Evolutionary conservation across 2,797 vertebrate genomes (phyloP).

Genomic region (Rhabdomys pumilio): DNA sequence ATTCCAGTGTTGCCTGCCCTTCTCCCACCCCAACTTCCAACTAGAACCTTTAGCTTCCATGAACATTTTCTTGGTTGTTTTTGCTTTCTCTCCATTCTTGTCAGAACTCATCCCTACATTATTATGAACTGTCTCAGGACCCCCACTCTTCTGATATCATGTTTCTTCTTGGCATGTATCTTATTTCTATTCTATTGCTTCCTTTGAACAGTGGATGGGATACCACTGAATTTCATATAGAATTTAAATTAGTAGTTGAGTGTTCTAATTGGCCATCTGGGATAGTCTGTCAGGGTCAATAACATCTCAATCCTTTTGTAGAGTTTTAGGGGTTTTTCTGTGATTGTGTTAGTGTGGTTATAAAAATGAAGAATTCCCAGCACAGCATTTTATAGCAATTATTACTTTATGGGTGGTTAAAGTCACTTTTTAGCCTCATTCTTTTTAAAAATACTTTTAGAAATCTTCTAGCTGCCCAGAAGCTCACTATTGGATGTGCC

Average conservation of each 20-base stretch:
- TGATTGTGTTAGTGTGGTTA: conserved; percentile 47
- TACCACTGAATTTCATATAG: conserved; percentile 60
- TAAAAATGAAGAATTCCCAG: conserved; percentile 72
- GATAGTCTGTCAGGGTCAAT: conserved; percentile 66
- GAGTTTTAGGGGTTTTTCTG: not conserved
- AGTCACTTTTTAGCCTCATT: conserved; percentile 58
- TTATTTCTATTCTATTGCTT: conserved; percentile 59
- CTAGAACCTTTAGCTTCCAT: conserved; percentile 28
- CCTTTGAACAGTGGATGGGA: conserved; percentile 19
- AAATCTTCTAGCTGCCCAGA: not conserved
- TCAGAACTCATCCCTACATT: conserved; percentile 38
- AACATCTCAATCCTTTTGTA: conserved; percentile 10
- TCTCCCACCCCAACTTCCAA: not conserved
- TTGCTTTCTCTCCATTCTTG: conserved; percentile 21
- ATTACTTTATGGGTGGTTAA: conserved; percentile 52
- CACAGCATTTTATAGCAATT: conserved; percentile 62
- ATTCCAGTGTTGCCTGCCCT: conserved; percentile 18
- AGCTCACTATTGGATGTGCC: conserved; percentile 7
- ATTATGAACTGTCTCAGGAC: conserved; percentile 14
- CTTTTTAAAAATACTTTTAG: conserved; percentile 44
- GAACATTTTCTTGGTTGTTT: conserved; percentile 64
- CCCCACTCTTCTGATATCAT: not conserved
- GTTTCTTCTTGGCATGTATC: conserved; percentile 57
- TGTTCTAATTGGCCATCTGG: conserved; percentile 58
- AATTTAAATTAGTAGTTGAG: conserved; percentile 59